A percentile compares a stretch with the other conserved stretches of the same genome.
phyloP scores from a whole-genome alignment of 2,113 vertebrate genomes.

The Lasiurus borealis region DNA sequence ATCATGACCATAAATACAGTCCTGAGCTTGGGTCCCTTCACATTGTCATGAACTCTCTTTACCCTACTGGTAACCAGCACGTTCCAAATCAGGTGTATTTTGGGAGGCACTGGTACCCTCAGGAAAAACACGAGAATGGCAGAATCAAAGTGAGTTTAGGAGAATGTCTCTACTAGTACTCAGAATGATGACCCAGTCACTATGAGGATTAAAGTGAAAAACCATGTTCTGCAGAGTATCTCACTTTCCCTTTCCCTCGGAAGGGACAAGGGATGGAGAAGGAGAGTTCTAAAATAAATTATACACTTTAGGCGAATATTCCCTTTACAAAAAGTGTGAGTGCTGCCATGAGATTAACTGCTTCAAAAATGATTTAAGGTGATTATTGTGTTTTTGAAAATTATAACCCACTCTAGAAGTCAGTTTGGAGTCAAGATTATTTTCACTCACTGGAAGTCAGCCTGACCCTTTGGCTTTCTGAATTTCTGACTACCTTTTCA shows the following conservation, averaged over 20 bases:
- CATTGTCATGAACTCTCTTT: neutral
- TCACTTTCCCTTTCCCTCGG: neutral
- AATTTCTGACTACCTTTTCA: conserved; percentile 70
- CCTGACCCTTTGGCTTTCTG: conserved; percentile 69
- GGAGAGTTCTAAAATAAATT: neutral
- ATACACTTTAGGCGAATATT: neutral
- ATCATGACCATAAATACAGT: neutral
- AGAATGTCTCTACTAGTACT: neutral
- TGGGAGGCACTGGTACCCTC: neutral
- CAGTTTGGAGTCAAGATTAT: conserved; percentile 31
- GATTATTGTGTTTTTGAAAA: conserved; percentile 8
- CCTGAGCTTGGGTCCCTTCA: neutral
- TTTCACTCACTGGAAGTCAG: conserved; percentile 57
- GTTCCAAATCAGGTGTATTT: neutral
- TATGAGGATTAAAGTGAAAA: neutral
- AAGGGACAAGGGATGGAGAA: neutral
- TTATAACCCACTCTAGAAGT: conserved; percentile 49
- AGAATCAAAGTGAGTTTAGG: neutral
- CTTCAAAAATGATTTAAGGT: neutral
- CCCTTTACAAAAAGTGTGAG: neutral
- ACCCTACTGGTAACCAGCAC: neutral
- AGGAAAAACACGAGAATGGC: neutral
- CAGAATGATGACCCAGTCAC: neutral
- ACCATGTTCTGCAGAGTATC: neutral
- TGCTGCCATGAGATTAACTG: neutral